Base-by-base conservation (phyloP, 2,113 vertebrate species). In the Merops nubicus region DNA sequence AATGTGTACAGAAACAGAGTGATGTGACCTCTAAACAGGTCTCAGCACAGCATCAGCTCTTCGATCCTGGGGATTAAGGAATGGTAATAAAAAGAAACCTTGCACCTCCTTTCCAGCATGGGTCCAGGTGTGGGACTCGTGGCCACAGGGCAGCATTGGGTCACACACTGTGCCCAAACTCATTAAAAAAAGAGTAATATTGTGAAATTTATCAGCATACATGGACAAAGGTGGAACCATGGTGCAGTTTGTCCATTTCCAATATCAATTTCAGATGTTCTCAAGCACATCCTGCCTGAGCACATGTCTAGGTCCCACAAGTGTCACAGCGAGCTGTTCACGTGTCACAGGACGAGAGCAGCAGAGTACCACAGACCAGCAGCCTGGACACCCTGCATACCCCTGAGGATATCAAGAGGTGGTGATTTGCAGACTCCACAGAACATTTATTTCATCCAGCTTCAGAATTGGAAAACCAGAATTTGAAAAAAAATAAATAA, bases 221-320 rank as follows among this genome's bases (percentile, higher is more conserved):
- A 38, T 11, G 17, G 64, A 34, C 29, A 65, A 80, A 85, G n/a
- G n/a, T 11, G 6, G 33, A 63, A 91, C 68, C 40, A 47, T 1
- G 10, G 47, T n/a, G 85, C 34, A 57, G 63, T 60, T 89, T 65
- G 34, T 51, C 13, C 33, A 50, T 56, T 70, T 65, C 51, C 56
- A 56, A 1, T 50, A 65, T 29, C 28, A 26, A 28, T 72, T 54
- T 20, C 31, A 64, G 19, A 38, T 11, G 25, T 64, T 84, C 33
- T 57, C 33, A 70, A 70, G 56, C 34, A 45, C 26, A 48, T 9
- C 50, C 28, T 51, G 18, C 43, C 73, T 65, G 34, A 53, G 45
- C 3, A 15, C 0, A 0, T 11, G 11, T 19, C 31, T n/a, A 5
- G 20, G 54, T 84, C 50, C 34, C 50, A 51, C 57, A 7, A 10